Evolutionary conservation across 2,113 vertebrate species (phyloP).

Genomic region (Athene cunicularia): DNA sequence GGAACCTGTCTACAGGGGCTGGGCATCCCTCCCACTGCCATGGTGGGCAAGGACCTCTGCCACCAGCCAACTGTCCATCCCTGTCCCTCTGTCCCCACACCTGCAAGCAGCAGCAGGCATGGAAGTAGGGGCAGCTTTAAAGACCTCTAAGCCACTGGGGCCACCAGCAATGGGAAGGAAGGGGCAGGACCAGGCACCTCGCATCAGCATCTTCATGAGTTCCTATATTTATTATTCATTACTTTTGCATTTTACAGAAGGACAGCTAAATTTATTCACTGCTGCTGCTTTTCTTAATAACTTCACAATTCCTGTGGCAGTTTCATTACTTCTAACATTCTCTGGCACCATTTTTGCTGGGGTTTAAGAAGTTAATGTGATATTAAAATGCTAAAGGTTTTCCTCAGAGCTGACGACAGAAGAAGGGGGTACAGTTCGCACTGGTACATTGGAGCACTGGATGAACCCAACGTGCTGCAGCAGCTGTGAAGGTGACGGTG

Average conservation of each 20-base stretch:
- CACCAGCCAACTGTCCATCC: too few relatives aligned
- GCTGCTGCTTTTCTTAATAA: background rate
- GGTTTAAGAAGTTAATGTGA: background rate
- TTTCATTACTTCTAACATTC: background rate
- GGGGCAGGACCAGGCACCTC: background rate
- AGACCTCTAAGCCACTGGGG: rapidly evolving
- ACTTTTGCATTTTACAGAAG: background rate
- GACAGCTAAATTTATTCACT: background rate
- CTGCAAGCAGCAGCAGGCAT: background rate
- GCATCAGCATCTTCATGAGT: rapidly evolving
- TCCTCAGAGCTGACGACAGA: background rate
- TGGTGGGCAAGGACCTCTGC: rapidly evolving
- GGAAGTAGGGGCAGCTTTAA: too few relatives aligned
- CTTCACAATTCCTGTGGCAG: background rate
- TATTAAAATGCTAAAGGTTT: background rate
- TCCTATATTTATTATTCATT: background rate
- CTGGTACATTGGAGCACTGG: rapidly evolving
- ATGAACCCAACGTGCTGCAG: rapidly evolving
- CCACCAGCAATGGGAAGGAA: background rate
- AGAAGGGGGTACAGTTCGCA: rapidly evolving
- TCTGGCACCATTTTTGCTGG: background rate
- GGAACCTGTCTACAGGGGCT: background rate
- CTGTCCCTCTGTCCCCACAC: background rate
- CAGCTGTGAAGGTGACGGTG: background rate
- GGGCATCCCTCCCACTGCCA: background rate